Base-by-base conservation (phyloP, 92 coral and sea anemone species). In the Palythoa grandis region DNA sequence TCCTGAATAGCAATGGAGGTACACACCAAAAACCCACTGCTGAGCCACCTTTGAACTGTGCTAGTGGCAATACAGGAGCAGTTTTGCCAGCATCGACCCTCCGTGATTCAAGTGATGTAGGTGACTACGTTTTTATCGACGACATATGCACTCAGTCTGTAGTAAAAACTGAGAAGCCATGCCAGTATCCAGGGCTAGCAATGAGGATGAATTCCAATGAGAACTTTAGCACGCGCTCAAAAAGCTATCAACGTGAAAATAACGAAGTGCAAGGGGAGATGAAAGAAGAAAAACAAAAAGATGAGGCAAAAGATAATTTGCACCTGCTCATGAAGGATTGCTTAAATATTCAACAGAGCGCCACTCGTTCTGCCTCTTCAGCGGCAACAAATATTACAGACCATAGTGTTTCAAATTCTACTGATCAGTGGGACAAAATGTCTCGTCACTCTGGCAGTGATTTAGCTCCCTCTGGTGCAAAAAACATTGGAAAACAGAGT, bases 171-270 rank as follows among this genome's bases (percentile, higher is more conserved):
- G 43, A 40, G 20, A 37, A 20, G 11, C 14, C 74, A 22, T 17
- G 2, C 39, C 85, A 66, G 29, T 65, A 80, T 66, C 74, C 65
- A 20, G 85, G 56, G 7, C 38, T 24, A 5, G 61, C 63, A 65
- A 14, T 1, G 5, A 20, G 58, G 11, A 65, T 53, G 11, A 52
- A 47, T 38, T 11, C 60, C 2, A 14, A 17, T n/a, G 17, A 11
- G 11, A 78, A 20, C 43, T 11, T 12, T 22, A 23, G 43, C 1
- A 2, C 54, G 16, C 35, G 23, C 47, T 23, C 5, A 52, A 57
- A 77, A 35, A 63, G 29, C 13, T 16, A 6, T 29, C 50, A 2
- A 9, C 35, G 12, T 60, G 12, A 1, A 22, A 65, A 17, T 39
- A 38, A 20, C n/a, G 22, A 19, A 29, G 16, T 23, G 38, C 22